Evolutionary conservation across 2,888 invertebrate genomes (phyloP), one percentile per base, ranked within the genome.

Genomic region (Tachina fera): DNA sequence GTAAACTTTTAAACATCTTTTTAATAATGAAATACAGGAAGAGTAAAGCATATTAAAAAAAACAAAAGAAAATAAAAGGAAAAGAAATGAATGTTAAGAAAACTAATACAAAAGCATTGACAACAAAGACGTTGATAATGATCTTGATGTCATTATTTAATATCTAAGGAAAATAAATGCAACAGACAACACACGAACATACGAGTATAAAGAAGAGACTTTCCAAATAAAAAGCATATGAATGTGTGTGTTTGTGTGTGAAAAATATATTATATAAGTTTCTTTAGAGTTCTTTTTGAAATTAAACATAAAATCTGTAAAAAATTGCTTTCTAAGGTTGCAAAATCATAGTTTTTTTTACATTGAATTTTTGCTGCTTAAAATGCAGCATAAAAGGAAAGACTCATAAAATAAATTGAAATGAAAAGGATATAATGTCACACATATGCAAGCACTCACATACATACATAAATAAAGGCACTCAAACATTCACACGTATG

Each of bases 131-230:
- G 77, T 51, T 80, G 77, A 67, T 91, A 89, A 90, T 91, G 90
- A 90, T 91, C 91, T 90, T 91, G 91, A 91, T 91, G 91, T 91
- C 91, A 91, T 91, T 91, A 91, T 91, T 91, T 91, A 91, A 90
- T 89, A 87, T 76, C 88, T 78, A 88, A 87, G 70, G 67, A 65
- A 79, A 74, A 80, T 31, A 31, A n/a, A 31, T 60, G 74, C 87
- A 87, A 49, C 88, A 87, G 74, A 86, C 81, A 45, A 83, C 45
- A 71, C 60, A 56, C 53, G 16, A 74, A 67, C 14, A 68, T 19
- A 63, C 14, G n/a, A n/a, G n/a, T n/a, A n/a, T n/a, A 68, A 60
- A 19, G 9, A 16, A 31, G 31, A 31, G 31, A 31, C 31, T 47
- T 56, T 56, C 9, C 16, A 65, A 45, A 45, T 45, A 39, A 65